Base-by-base conservation (phyloP, 2,797 vertebrate genomes). In the Aphelocoma californica region DNA sequence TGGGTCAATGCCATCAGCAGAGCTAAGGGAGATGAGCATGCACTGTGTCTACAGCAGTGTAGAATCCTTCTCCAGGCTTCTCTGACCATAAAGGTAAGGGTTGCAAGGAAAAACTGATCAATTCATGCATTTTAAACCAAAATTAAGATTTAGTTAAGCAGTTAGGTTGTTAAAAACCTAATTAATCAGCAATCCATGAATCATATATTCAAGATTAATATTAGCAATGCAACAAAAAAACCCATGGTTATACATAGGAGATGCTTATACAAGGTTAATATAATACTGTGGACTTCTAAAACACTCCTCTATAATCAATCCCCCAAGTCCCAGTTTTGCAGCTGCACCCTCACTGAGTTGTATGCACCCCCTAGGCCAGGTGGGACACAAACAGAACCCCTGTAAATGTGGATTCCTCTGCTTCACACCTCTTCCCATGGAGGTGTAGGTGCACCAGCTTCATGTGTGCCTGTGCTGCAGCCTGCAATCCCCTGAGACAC, bases 11-110 rank as follows among this genome's bases (percentile, higher is more conserved):
- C 12, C 57, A 86, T 26, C 54, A 72, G 29, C 7, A 66, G 29
- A 75, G 31, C 24, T 51, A 61, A 70, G 40, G 28, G n/a, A 73
- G 17, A 32, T 20, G 6, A 75, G 19, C 29, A 31, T 8, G 8
- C 16, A 12, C 14, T 10, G 13, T 4, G 1, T 29, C 31, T 71
- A 9, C 0, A 0, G 13, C 10, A 56, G 15, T 69, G 19, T 18
- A 1, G 0, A 40, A 31, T n/a, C 11, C 12, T 81, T 69, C 50
- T 80, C 58, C 44, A 66, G 48, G 58, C 12, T 85, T 71, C 47
- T 72, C 47, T 74, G 42, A 16, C 14, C 54, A 9, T 47, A 45
- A 83, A 81, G 50, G 57, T 29, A 77, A 69, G 3, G 9, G 3
- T 9, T 66, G 18, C 20, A 71, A 81, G 18, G 16, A 40, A 57